A percentile compares a stretch with the other conserved stretches of the same genome.
Conservation (phyloP, 2,888 invertebrate species). For the Lithosia quadra region DNA sequence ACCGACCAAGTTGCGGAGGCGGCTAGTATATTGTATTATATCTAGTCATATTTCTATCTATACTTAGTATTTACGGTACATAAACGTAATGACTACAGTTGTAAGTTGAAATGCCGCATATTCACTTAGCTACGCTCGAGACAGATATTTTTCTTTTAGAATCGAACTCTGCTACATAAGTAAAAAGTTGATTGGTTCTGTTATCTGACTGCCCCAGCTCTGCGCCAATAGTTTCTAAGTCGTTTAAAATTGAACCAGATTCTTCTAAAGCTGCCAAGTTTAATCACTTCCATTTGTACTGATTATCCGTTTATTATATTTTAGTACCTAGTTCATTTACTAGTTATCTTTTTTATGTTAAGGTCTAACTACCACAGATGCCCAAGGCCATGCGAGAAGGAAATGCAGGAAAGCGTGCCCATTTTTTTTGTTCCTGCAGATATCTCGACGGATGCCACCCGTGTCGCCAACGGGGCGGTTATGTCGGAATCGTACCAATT, state of each 20-base stretch:
- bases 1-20: too few relatives aligned
- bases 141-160: not conserved
- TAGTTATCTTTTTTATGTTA: not conserved
- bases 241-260: not conserved
- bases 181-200: not conserved
- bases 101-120: not conserved
- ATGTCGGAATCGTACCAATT: too few relatives aligned
- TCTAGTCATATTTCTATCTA: too few relatives aligned
- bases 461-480: too few relatives aligned
- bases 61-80: too few relatives aligned
- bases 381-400: too few relatives aligned
- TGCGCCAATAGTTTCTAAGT: not conserved
- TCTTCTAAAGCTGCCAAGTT: not conserved
- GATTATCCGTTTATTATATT: too few relatives aligned
- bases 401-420: too few relatives aligned
- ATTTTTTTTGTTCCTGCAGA: too few relatives aligned
- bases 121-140: not conserved
- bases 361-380: too few relatives aligned
- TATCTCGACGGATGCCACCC: too few relatives aligned
- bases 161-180: not conserved
- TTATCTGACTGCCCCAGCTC: not conserved
- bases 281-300: not conserved
- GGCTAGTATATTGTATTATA: too few relatives aligned
- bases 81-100: not conserved
- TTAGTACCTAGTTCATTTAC: not conserved